These are phyloP conservation scores for pig (Sus scrofa) DNA, from an alignment of 2,113 vertebrate species.

Conservation along the genomic window DNA sequence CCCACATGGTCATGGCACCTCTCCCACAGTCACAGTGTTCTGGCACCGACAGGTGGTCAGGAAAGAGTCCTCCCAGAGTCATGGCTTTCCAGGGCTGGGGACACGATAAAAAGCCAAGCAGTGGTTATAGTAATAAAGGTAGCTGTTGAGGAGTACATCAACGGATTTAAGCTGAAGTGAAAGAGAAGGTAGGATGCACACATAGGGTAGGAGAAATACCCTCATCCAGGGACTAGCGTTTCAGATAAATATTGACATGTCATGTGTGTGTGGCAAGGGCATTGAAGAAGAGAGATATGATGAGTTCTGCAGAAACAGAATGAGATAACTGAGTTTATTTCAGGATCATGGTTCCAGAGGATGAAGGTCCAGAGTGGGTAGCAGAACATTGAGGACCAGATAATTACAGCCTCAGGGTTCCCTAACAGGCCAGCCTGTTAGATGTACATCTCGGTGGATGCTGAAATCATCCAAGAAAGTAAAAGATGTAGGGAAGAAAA, in stretches of 20 bases:
- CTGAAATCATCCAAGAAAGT: neutral
- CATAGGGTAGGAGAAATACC: neutral
- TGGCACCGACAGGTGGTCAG: too few relatives aligned
- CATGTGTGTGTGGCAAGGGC: too few relatives aligned
- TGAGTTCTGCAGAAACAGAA: neutral
- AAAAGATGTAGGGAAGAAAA: neutral
- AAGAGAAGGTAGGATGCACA: neutral
- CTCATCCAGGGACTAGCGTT: too few relatives aligned
- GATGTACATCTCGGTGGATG: fast-evolving
- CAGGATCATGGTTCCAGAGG: neutral
- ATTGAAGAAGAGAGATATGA: too few relatives aligned
- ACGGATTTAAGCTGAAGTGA: neutral
- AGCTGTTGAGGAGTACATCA: neutral
- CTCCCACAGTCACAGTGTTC: neutral
- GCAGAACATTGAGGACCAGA: neutral
- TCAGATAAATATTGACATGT: neutral
- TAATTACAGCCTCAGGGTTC: neutral
- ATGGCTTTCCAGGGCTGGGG: neutral
- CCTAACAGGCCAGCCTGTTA: too few relatives aligned
- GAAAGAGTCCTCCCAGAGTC: neutral
- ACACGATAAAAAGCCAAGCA: neutral
- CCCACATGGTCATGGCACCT: too few relatives aligned
- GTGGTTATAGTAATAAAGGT: neutral
- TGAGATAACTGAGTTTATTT: neutral
- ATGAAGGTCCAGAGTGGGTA: neutral